Conservation (phyloP, 2,113 vertebrate species). For the Condylura cristata region DNA sequence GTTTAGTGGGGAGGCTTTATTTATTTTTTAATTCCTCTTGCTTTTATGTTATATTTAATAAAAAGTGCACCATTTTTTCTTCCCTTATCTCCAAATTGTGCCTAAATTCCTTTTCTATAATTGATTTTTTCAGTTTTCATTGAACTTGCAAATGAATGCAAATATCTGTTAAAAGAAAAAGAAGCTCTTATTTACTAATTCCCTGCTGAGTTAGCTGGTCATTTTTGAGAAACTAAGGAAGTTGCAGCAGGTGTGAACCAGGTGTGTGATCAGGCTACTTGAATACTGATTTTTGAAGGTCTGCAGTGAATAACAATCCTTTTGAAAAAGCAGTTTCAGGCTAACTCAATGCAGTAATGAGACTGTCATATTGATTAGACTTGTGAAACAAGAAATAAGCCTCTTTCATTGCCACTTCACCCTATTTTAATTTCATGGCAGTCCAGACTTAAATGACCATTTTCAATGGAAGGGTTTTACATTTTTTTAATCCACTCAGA, state of each 20-base stretch:
- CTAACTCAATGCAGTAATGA: conserved; percentile 29
- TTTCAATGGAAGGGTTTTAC: conserved; percentile 29
- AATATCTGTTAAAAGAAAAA: conserved; percentile 44
- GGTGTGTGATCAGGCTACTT: background rate
- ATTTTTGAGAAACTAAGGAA: conserved; percentile 19
- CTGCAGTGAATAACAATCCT: background rate
- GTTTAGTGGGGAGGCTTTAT: background rate
- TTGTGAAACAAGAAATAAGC: conserved; percentile 43
- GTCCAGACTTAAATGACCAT: background rate
- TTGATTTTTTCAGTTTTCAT: conserved; percentile 62
- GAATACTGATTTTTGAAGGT: conserved; percentile 30
- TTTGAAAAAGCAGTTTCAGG: background rate
- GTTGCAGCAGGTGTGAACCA: background rate
- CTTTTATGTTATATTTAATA: conserved; percentile 21
- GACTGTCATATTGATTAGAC: background rate
- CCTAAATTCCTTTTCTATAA: conserved; percentile 47
- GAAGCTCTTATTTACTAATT: conserved; percentile 40
- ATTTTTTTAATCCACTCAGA: conserved; percentile 24
- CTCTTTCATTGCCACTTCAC: background rate
- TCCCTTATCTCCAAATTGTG: background rate
- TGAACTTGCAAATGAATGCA: conserved; percentile 61
- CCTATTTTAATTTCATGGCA: conserved; percentile 52
- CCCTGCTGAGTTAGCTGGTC: background rate
- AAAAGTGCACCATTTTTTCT: background rate
- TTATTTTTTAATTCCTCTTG: background rate